Base-by-base conservation (phyloP, 1,140 invertebrate species). In the Zeugodacus cucurbitae region DNA sequence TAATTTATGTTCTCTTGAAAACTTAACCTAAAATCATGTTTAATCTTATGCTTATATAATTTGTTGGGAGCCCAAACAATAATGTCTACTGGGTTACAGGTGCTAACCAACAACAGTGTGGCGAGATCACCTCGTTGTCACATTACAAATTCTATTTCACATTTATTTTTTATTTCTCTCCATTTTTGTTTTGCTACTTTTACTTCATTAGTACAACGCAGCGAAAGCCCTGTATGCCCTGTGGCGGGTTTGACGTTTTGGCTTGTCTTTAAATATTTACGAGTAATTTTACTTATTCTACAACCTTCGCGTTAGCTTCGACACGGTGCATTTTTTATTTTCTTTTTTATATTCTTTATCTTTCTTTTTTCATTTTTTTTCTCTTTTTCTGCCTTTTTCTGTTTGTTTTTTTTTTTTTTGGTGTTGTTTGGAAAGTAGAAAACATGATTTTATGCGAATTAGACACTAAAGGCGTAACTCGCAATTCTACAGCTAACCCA, bases 381-480 rank as follows among this genome's bases (percentile, higher is more conserved):
- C n/a, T n/a, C n/a, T n/a, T n/a, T n/a, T n/a, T n/a, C n/a, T n/a
- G n/a, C n/a, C n/a, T n/a, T n/a, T n/a, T n/a, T n/a, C n/a, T n/a
- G n/a, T n/a, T n/a, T n/a, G n/a, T n/a, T 14, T 54, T 54, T 54
- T 54, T 5, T 54, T 3, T 48, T 48, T 82, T 82, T 82, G 41
- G 74, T 48, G 34, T 82, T 82, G 22, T 82, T 29, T 48, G 74
- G 74, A 82, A 82, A 82, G 74, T 48, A 48, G 44, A 54, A 32
- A 22, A 82, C 74, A 82, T 82, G n/a, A 82, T 82, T 82, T 48
- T 82, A 82, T 82, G 74, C 74, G 41, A 82, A 48, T 82, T 82
- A 82, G 41, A 48, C 22, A 82, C 74, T 26, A 17, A 82, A 48
- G 14, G 37, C 74, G 41, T 48, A 26, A 48, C 3, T n/a, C 3